Base-by-base conservation (phyloP, 2,113 vertebrate species). In the Tychaedon coryphoeus region DNA sequence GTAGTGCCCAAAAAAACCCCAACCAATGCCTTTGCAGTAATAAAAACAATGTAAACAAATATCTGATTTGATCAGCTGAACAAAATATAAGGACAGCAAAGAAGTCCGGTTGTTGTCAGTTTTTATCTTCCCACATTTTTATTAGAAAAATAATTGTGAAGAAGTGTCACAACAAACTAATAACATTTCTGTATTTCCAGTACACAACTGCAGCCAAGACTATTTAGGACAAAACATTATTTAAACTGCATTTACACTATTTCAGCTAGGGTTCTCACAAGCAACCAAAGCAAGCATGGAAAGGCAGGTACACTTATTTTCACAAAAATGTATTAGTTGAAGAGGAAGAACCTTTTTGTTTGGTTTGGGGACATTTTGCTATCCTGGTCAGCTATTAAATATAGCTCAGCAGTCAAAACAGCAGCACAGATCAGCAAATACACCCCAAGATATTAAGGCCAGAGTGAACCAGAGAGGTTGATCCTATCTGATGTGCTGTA, bases 271-370 rank as follows among this genome's bases (percentile, higher is more conserved):
- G 18, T 50, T 43, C 48, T 69, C 28, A 62, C 3, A 57, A 40
- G 38, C 43, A 62, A 87, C 12, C 36, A 65, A 66, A 12, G 15
- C 33, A 42, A 83, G 14, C 14, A 54, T 7, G 22, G 66, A 61
- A 67, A 62, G 43, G 43, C 51, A 62, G 15, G 24, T 25, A 56
- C 16, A 11, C 8, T 62, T 24, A 31, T 24, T 62, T 48, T 53
- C 64, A 81, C 20, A 69, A 28, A 69, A 67, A 26, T 0, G 0
- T 23, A 43, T 20, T 22, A 33, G 14, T 14, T 38, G 33, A 76
- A 69, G 22, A 65, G 4, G 10, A 53, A 85, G 28, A 86, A 43
- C 14, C 7, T 5, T 40, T 80, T 67, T 47, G 36, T 19, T 65
- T 79, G 8, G 16, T 54, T 36, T 73, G 53, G 38, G 19, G 14